Evolutionary conservation across 2,113 vertebrate species (phyloP).

Genomic region (Epinephelus moara): DNA sequence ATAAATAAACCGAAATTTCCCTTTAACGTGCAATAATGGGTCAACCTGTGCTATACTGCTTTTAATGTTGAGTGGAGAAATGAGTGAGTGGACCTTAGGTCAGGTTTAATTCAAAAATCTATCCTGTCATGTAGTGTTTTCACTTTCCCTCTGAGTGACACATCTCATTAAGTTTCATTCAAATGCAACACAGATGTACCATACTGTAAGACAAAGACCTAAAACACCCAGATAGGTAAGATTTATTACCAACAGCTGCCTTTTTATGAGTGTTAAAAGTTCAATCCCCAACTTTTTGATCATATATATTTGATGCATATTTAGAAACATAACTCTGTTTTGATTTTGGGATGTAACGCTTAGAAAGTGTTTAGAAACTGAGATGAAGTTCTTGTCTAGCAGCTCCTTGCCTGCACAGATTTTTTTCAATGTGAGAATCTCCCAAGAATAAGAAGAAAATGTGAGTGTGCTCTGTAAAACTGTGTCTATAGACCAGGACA

Average conservation of each 20-base stretch:
- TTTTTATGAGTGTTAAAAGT: not conserved
- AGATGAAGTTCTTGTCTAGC: not conserved
- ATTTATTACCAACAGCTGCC: not conserved
- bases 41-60: no score
- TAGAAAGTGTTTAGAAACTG: not conserved
- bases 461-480: not conserved
- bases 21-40: no score
- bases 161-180: no score
- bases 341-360: no score
- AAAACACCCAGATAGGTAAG: not conserved
- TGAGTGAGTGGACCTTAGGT: not conserved
- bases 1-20: no score
- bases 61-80: not conserved
- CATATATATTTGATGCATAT: not conserved
- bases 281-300: not conserved
- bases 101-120: not conserved
- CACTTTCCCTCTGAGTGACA: not conserved
- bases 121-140: not conserved
- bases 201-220: not conserved
- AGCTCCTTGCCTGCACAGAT: not conserved
- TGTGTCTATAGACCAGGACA: not conserved
- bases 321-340: not conserved
- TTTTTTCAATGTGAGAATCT: not conserved
- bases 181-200: no score
- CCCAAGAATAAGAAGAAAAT: not conserved